Percentiles rank a stretch among this genome's conserved stretches.
These are phyloP conservation scores for Folsomia manolachei DNA, from an alignment of 2,888 invertebrate species.

Conservation along the genomic window DNA sequence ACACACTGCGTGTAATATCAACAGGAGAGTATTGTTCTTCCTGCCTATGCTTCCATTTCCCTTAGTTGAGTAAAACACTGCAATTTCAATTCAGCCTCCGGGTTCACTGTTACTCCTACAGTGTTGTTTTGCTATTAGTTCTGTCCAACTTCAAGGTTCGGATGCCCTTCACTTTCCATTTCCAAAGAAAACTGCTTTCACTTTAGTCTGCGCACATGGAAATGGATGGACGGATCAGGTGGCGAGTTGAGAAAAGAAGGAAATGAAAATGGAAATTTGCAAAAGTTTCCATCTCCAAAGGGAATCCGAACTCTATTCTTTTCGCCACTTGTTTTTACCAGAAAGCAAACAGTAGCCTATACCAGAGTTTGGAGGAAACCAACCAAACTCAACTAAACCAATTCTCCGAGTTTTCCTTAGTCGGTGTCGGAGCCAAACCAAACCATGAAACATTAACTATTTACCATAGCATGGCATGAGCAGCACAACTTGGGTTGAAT, in stretches of 20 bases:
- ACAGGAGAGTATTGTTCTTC: neutral
- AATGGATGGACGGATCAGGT: neutral
- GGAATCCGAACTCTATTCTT: no score
- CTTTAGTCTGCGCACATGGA: neutral
- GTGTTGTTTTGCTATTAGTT: no score
- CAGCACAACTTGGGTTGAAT: no score
- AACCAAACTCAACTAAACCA: neutral
- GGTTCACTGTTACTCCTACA: no score
- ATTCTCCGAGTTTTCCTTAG: neutral
- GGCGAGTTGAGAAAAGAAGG: neutral
- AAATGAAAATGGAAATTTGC: neutral
- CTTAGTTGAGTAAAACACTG: no score
- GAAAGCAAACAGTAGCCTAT: no score
- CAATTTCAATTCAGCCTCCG: no score
- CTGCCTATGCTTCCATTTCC: no score
- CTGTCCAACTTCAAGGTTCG: no score
- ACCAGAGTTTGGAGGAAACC: neutral
- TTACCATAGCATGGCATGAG: no score
- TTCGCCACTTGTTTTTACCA: neutral
- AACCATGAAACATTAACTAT: no score
- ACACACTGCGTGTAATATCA: no score
- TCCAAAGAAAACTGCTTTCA: neutral
- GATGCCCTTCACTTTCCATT: neutral
- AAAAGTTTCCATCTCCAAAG: neutral
- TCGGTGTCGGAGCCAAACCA: neutral